Evolutionary conservation across 2,113 vertebrate genomes (phyloP).

Genomic region (Melanotaenia duboulayi): DNA sequence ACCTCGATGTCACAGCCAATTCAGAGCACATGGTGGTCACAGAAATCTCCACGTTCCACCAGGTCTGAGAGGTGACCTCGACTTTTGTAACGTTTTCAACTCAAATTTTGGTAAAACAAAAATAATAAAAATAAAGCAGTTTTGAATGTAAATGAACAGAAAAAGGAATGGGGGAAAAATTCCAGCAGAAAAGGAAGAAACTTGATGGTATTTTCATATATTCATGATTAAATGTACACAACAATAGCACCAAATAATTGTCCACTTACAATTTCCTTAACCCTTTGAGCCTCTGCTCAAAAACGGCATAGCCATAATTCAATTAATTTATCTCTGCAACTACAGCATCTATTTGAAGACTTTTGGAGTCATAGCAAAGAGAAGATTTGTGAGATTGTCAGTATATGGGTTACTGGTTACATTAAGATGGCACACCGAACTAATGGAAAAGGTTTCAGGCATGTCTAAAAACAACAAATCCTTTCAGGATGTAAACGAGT

Average conservation of each 20-base stretch:
- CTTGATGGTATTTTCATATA: background rate
- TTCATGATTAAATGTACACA: background rate
- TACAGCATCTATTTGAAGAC: no score
- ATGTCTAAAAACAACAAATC: no score
- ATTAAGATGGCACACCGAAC: no score
- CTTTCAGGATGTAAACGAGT: no score
- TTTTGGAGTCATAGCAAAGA: no score
- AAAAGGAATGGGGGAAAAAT: background rate
- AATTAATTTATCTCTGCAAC: no score
- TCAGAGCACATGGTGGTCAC: slow-evolving; percentile 16
- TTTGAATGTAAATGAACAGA: background rate
- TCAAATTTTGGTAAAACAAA: no score
- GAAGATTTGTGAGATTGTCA: no score
- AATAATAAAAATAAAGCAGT: background rate
- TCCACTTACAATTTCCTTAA: background rate
- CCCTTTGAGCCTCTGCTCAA: no score
- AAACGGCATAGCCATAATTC: no score
- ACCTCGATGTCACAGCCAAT: slow-evolving; percentile 22
- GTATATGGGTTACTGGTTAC: no score
- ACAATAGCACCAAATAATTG: background rate
- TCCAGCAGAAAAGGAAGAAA: background rate
- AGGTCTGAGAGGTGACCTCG: slow-evolving; percentile 13
- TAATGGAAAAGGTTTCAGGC: no score
- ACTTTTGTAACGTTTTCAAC: slow-evolving; percentile 12
- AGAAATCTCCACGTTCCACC: slow-evolving; percentile 19